These are phyloP conservation scores for Lagorchestes hirsutus DNA, from an alignment of 2,797 vertebrate species.

Conservation along the genomic window DNA sequence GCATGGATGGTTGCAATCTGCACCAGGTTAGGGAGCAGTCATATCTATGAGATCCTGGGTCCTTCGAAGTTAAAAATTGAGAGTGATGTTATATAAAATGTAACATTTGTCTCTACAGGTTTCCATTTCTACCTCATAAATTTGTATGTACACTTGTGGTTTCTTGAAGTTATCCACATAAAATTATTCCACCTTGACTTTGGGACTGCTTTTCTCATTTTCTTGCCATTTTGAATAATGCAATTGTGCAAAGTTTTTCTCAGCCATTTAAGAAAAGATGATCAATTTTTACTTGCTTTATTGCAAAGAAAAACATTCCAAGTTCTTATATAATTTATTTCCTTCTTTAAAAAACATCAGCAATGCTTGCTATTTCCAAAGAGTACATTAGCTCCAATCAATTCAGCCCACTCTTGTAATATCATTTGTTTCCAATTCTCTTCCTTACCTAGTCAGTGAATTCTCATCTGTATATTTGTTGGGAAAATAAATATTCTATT, in stretches of 20 bases:
- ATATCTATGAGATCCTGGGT: background rate
- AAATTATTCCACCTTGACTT: constrained; percentile 55
- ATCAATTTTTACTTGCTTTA: constrained; percentile 59
- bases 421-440: constrained; percentile 56
- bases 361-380: constrained; percentile 58
- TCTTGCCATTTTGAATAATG: constrained; percentile 52
- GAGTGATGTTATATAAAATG: constrained; percentile 7
- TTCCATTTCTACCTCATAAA: constrained; percentile 26
- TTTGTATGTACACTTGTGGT: constrained; percentile 36
- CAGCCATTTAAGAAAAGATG: constrained; percentile 56
- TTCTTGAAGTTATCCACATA: constrained; percentile 43
- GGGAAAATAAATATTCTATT: constrained; percentile 55
- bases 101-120: constrained; percentile 18
- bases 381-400: constrained; percentile 51
- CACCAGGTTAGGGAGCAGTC: background rate
- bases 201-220: constrained; percentile 58
- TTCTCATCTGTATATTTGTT: constrained; percentile 58
- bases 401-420: constrained; percentile 60
- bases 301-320: constrained; percentile 56
- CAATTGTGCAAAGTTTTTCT: constrained; percentile 52
- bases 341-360: constrained; percentile 58
- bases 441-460: constrained; percentile 53
- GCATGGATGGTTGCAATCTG: background rate
- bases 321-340: constrained; percentile 69
- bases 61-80: constrained; percentile 5